Evolutionary conservation across 2,888 invertebrate genomes (phyloP), one percentile per base, ranked within the genome.

Genomic region (Campaea margaritaria): DNA sequence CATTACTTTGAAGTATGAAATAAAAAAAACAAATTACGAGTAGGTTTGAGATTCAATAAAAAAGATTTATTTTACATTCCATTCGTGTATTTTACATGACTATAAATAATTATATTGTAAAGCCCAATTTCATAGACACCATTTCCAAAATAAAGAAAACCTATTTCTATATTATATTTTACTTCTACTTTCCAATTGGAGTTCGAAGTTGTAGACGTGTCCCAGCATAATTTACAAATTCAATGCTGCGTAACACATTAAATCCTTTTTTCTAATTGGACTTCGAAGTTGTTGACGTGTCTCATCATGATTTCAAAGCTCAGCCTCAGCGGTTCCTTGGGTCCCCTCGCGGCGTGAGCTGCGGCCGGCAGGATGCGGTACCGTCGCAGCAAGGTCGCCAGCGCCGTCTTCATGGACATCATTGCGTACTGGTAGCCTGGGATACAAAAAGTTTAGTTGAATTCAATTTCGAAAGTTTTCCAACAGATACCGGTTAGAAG

Each of bases 381-480:
- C 49, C 74, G 77, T 9, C 84, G 78, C 0, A 90, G 46, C 4
- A 87, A 60, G 0, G 79, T 81, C 0, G 86, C 78, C 1, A 89
- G 9, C 0, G 86, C 76, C 0, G 81, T 79, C 67, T 90, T 90
- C 81, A 89, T 82, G 1, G 82, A 81, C 81, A 87, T 84, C 83
- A 87, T 85, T 0, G 85, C 89, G 64, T 88, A 90, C 62, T 82
- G 83, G n/a, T 76, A 67, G 12, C 89, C 89, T 87, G 65, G 5
- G 5, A 5, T 21, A 34, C 9, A 34, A 3, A 34, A 3, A 9
- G 34, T 11, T 3, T 11, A 34, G 34, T 21, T 21, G 3, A 21
- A 21, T 5, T 2, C 21, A 21, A 21, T 21, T 3, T 21, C 3
- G 21, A 5, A 21, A 21, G 21, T 21, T 5, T 21, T 21, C 21